phyloP scores from a whole-genome alignment of 2,113 vertebrate genomes.

The Chaetodon trifascialis region DNA sequence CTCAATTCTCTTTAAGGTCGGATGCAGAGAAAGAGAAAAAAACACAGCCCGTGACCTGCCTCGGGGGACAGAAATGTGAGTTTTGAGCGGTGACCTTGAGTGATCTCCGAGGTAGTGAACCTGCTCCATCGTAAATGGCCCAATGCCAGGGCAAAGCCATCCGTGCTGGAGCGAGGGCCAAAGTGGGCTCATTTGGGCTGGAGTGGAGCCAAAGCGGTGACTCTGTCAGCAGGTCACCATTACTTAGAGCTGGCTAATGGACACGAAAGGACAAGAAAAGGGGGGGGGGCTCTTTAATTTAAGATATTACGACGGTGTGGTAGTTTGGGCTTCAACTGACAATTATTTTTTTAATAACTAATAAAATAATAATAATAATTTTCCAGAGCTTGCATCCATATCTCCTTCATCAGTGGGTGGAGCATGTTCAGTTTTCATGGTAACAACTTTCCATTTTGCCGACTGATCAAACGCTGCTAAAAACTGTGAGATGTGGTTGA shows the following conservation, averaged over 20 bases:
- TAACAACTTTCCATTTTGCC: background rate
- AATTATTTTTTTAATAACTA: background rate
- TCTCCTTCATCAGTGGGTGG: too few relatives aligned
- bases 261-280: background rate
- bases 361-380: too few relatives aligned
- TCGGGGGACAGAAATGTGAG: slow-evolving; percentile 37
- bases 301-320: background rate
- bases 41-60: slow-evolving; percentile 8
- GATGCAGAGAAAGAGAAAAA: slow-evolving; percentile 11
- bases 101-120: slow-evolving; percentile 30
- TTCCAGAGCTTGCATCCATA: too few relatives aligned
- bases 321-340: background rate
- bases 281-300: too few relatives aligned
- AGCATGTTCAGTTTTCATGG: background rate
- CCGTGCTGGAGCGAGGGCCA: slow-evolving; percentile 13
- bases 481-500: too few relatives aligned
- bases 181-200: slow-evolving; percentile 35
- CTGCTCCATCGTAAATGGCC: slow-evolving; percentile 42
- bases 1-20: background rate
- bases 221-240: slow-evolving; percentile 49
- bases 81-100: slow-evolving; percentile 56
- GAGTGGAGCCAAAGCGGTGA: slow-evolving; percentile 29
- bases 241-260: slow-evolving; percentile 37
- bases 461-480: background rate
- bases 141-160: slow-evolving; percentile 29